A percentile compares a stretch with the other conserved stretches of the same genome.
Conservation (phyloP, 2,113 vertebrate species). For the Saguinus imperator region DNA sequence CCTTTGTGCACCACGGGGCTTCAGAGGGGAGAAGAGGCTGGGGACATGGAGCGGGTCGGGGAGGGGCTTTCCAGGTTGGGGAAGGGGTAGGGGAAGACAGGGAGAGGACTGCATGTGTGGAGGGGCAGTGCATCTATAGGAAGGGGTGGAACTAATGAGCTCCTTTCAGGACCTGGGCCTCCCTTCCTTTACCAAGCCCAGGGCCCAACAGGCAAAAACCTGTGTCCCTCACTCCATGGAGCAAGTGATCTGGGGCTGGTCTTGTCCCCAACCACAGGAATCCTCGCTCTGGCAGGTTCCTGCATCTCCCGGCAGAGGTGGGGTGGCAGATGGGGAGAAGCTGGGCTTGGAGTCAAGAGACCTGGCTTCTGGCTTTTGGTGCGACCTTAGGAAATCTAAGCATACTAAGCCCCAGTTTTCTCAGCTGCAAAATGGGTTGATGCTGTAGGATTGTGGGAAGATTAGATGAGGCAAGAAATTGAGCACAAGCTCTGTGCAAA, state of each 20-base stretch:
- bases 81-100: background rate
- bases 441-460: background rate
- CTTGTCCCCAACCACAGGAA: background rate
- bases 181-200: background rate
- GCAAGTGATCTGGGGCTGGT: background rate
- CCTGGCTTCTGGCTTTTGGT: background rate
- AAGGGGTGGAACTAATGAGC: background rate
- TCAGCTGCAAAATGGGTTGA: background rate
- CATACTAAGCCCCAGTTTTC: background rate
- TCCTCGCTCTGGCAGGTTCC: background rate
- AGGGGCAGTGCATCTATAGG: background rate
- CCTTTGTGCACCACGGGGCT: background rate
- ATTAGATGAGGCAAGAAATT: background rate
- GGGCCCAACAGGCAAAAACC: background rate
- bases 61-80: background rate
- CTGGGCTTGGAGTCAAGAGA: background rate
- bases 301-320: background rate
- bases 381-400: background rate
- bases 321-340: background rate
- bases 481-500: background rate
- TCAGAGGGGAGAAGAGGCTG: background rate
- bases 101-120: background rate
- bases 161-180: background rate
- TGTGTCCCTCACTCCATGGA: background rate
- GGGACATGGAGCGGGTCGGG: rapidly evolving